phyloP scores from a whole-genome alignment of 2,113 vertebrate species.

The Zeus faber region DNA sequence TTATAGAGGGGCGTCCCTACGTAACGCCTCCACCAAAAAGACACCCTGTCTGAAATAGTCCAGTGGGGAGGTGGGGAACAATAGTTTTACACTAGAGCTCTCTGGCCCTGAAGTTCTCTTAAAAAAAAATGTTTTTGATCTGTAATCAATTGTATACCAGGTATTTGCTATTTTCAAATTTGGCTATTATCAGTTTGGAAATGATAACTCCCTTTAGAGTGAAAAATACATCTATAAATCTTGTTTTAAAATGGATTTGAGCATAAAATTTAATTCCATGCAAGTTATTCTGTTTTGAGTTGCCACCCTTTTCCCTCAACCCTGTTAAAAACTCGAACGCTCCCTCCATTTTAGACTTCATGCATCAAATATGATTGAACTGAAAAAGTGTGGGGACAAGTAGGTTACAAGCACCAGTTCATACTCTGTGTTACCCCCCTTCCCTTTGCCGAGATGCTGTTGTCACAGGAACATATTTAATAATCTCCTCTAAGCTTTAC shows the following conservation, averaged over 20 bases:
- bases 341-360: slow-evolving; percentile 16
- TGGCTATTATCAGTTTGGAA: slow-evolving; percentile 15
- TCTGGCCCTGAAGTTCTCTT: too few species aligned
- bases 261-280: too few species aligned
- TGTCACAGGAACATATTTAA: slow-evolving; percentile 11
- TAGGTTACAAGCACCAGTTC: slow-evolving; percentile 11
- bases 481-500: slow-evolving; percentile 1
- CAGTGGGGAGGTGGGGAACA: too few species aligned
- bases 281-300: neutral
- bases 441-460: neutral
- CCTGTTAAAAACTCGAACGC: neutral
- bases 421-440: neutral
- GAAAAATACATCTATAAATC: too few species aligned
- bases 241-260: too few species aligned
- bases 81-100: too few species aligned
- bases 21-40: too few species aligned
- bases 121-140: slow-evolving; percentile 4
- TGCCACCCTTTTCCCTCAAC: neutral
- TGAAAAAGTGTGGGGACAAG: slow-evolving; percentile 5
- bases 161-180: slow-evolving; percentile 2
- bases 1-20: too few species aligned
- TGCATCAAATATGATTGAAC: slow-evolving; percentile 22
- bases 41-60: too few species aligned
- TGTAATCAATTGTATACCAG: neutral
- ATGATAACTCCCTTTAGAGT: too few species aligned